Evolutionary conservation across 2,797 vertebrate genomes (phyloP), one percentile per base, ranked within the genome.

Genomic region (Cottoperca gobio): DNA sequence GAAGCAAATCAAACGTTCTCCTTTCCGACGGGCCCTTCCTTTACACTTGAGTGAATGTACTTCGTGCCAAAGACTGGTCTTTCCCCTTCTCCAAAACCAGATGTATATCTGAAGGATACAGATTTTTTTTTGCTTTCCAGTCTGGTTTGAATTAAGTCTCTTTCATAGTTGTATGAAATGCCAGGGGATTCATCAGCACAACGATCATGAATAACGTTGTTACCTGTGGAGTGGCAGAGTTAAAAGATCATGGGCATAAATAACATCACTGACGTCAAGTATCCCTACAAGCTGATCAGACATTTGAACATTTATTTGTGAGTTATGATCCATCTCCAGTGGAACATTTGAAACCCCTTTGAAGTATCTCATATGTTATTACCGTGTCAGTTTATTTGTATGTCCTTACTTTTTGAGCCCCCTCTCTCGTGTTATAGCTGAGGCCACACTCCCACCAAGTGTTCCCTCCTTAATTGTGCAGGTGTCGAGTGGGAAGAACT

Each of bases 301-400:
- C 62, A 46, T 75, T 60, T 50, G 7, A 73, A 77, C 49, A 8
- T 12, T 64, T 75, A 54, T 70, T 78, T 75, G 39, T 78, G 77
- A 84, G 61, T 81, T 86, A 77, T 68, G 80, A 78, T 73, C 66
- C 75, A n/a, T 82, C 67, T 21, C 23, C 48, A 6, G 16, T 46
- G 75, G 74, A 75, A 89, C 58, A 68, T 71, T 81, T 78, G 64
- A 67, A 72, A 37, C 33, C 28, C 58, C 45, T 73, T 43, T 66
- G 52, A 78, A 82, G 74, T 40, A 12, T 42, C 76, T 79, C 72
- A 28, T 86, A 86, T 91, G 80, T 89, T 88, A 86, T 90, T 84
- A 90, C 50, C 79, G 65, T 80, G 90, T 90, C 91, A 85, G 63
- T 73, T 71, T 86, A 89, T 92, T 91, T 91, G 82, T 90, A 73